phyloP scores from a whole-genome alignment of 2,888 invertebrate species.

The Pseudanteris insignis region DNA sequence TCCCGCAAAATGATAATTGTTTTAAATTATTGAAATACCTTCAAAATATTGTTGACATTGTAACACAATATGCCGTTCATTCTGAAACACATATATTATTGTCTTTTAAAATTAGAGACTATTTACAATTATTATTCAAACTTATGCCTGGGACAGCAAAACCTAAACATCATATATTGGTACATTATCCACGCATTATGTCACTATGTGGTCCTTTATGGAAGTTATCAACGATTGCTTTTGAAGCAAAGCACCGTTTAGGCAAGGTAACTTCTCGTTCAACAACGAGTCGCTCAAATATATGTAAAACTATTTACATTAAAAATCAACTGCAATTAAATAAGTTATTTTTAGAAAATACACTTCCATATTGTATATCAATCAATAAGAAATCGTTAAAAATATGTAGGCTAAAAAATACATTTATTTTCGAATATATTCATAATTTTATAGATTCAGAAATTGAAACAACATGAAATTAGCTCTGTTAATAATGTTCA shows the following conservation, averaged over 20 bases:
- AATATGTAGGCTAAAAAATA: no score
- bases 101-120: constrained; percentile 7
- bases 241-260: background rate
- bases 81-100: background rate
- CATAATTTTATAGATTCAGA: no score
- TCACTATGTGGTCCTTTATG: constrained; percentile 21
- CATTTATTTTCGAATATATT: no score
- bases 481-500: no score
- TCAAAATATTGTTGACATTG: constrained; percentile 1
- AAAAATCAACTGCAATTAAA: background rate
- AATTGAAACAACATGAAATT: no score
- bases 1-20: background rate
- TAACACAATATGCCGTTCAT: background rate
- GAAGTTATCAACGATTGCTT: background rate
- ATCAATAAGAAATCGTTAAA: no score
- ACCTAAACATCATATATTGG: constrained; percentile 34
- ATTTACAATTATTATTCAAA: constrained; percentile 9
- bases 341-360: background rate
- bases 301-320: background rate
- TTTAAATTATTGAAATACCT: constrained; percentile 2
- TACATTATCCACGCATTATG: constrained; percentile 26
- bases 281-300: background rate
- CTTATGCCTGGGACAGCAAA: constrained; percentile 13
- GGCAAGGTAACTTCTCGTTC: no score
- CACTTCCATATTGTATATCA: no score